Conservation (phyloP, 2,797 vertebrate genomes). For the Acanthopagrus latus region DNA sequence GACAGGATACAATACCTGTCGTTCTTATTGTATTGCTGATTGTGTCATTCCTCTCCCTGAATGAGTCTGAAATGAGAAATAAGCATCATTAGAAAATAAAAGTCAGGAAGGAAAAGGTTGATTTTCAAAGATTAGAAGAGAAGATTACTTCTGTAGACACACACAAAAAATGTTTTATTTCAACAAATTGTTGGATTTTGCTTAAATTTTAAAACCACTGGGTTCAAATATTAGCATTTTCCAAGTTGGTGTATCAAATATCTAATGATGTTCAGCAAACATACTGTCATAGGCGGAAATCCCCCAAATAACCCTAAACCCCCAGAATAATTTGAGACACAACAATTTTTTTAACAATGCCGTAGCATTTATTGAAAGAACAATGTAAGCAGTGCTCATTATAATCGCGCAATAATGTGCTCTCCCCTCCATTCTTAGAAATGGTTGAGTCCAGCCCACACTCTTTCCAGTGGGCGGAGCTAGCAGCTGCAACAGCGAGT, state of each 20-base stretch:
- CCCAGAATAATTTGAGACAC: too few species aligned
- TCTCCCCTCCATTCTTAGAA: too few species aligned
- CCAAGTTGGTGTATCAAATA: not conserved
- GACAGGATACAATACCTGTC: constrained; percentile 42
- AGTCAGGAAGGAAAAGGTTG: not conserved
- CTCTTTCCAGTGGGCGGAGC: too few species aligned
- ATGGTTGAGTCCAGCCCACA: too few species aligned
- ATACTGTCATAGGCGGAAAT: too few species aligned
- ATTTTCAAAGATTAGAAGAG: too few species aligned
- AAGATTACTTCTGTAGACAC: not conserved
- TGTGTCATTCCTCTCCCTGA: constrained; percentile 27
- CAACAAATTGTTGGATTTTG: not conserved
- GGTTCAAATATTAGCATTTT: not conserved
- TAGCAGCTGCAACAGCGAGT: too few species aligned
- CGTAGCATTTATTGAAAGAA: too few species aligned
- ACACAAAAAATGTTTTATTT: not conserved
- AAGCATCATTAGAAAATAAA: not conserved
- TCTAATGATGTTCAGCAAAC: not conserved
- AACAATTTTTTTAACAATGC: too few species aligned
- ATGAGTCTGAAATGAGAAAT: constrained; percentile 21
- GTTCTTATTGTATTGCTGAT: constrained; percentile 34
- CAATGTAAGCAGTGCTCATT: too few species aligned
- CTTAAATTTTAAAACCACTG: not conserved
- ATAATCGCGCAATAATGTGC: too few species aligned
- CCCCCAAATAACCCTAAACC: too few species aligned